phyloP scores from a whole-genome alignment of 2,888 invertebrate genomes.

The Trissonchulus sp. region DNA sequence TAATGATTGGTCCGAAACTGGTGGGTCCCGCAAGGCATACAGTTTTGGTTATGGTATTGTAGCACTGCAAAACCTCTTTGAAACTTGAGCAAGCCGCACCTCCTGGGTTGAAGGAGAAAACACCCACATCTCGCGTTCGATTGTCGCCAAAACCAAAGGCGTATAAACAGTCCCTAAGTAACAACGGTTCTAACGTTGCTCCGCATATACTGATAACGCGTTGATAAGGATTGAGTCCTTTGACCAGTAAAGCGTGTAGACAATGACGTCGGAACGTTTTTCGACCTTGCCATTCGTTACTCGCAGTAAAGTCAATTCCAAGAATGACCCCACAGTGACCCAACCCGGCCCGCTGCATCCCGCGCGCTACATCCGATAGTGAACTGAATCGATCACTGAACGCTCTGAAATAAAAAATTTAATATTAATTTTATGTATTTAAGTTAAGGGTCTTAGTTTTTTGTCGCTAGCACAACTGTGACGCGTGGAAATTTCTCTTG shows the following conservation, averaged over 20 bases:
- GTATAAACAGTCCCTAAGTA: conserved; percentile 52
- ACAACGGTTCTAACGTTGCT: conserved; percentile 52
- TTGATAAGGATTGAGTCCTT: conserved; percentile 54
- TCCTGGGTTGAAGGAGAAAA: conserved; percentile 47
- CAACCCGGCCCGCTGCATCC: conserved; percentile 52
- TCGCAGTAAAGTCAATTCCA: conserved; percentile 56
- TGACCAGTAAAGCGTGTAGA: conserved; percentile 42
- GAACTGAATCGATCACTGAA: conserved; percentile 40
- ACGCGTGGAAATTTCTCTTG: too few relatives aligned
- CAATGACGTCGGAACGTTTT: conserved; percentile 52
- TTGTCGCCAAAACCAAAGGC: conserved; percentile 55
- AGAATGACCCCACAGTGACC: conserved; percentile 52
- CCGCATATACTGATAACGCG: conserved; percentile 52
- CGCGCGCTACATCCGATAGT: conserved; percentile 50
- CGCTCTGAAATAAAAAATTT: conserved; percentile 33
- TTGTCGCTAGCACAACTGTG: too few relatives aligned
- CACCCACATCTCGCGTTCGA: conserved; percentile 47
- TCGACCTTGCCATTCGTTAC: conserved; percentile 56
- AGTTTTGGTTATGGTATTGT: conserved; percentile 49
- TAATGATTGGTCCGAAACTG: conserved; percentile 54
- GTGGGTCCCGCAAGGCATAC: conserved; percentile 54
- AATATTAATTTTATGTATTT: neutral
- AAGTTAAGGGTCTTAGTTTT: too few relatives aligned
- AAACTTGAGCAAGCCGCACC: conserved; percentile 44
- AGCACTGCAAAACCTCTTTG: conserved; percentile 45